phyloP scores from a whole-genome alignment of 2,797 vertebrate genomes.

The Graptemys geographica region DNA sequence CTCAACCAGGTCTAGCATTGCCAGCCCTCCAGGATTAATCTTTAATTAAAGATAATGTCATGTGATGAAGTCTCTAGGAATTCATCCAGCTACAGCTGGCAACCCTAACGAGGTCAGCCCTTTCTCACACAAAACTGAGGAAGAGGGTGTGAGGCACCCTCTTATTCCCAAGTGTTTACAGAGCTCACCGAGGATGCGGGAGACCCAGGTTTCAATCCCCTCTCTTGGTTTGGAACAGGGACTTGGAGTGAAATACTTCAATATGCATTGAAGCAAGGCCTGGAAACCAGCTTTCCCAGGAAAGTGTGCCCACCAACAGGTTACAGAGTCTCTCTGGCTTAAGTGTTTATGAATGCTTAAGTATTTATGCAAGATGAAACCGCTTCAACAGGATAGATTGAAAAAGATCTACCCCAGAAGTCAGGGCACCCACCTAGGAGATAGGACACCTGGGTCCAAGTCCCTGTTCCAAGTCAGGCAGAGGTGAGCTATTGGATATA shows the following conservation, averaged over 20 bases:
- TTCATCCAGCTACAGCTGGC: too few relatives aligned
- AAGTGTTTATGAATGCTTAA: neutral
- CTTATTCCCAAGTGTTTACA: neutral
- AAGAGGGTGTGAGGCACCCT: neutral
- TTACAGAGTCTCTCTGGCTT: neutral
- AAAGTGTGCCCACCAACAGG: neutral
- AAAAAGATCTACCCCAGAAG: neutral
- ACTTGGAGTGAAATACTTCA: neutral
- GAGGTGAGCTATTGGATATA: neutral
- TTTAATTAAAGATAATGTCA: too few relatives aligned
- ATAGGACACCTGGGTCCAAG: neutral
- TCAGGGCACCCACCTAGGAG: neutral
- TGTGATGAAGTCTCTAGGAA: too few relatives aligned
- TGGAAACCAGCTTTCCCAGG: neutral
- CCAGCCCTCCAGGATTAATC: too few relatives aligned
- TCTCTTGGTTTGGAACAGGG: neutral
- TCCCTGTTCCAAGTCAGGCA: neutral
- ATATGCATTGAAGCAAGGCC: neutral
- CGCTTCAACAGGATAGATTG: neutral
- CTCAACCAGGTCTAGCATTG: neutral
- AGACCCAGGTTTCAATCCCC: neutral
- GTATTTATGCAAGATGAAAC: neutral
- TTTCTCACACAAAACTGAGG: neutral
- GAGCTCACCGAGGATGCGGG: neutral
- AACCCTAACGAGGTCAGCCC: neutral